Conservation (phyloP, 2,113 vertebrate genomes). For the Phaethon lepturus region DNA sequence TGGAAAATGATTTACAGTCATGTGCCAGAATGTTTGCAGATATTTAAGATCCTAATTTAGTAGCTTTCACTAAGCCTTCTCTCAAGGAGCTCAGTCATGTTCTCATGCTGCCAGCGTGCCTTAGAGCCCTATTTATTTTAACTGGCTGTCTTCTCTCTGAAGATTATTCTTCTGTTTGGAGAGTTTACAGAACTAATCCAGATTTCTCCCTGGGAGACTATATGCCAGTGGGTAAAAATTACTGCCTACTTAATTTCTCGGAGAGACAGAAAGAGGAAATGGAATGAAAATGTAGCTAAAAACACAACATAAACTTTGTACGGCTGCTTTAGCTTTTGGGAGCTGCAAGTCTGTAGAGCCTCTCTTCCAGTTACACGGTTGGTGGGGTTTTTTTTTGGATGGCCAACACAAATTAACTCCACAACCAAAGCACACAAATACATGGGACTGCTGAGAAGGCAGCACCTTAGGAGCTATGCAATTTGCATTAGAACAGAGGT, state of each 20-base stretch:
- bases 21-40: slow-evolving; percentile 6
- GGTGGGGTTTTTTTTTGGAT: neutral
- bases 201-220: neutral
- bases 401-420: neutral
- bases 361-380: neutral
- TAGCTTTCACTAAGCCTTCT: neutral
- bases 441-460: neutral
- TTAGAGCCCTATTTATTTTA: slow-evolving; percentile 35
- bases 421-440: neutral
- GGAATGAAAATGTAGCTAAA: neutral
- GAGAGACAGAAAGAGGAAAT: neutral
- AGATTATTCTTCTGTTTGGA: neutral
- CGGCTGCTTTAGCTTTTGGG: neutral
- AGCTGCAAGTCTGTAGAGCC: neutral
- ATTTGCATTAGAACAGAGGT: neutral
- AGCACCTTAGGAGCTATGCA: neutral
- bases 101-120: neutral
- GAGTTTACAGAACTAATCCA: slow-evolving; percentile 17
- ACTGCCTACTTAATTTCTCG: neutral
- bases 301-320: neutral
- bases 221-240: slow-evolving; percentile 19
- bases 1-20: neutral
- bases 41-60: neutral
- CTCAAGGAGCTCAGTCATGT: neutral
- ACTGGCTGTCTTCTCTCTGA: neutral